Base-by-base conservation (phyloP, 2,888 invertebrate species). In the Cerastoderma edule region DNA sequence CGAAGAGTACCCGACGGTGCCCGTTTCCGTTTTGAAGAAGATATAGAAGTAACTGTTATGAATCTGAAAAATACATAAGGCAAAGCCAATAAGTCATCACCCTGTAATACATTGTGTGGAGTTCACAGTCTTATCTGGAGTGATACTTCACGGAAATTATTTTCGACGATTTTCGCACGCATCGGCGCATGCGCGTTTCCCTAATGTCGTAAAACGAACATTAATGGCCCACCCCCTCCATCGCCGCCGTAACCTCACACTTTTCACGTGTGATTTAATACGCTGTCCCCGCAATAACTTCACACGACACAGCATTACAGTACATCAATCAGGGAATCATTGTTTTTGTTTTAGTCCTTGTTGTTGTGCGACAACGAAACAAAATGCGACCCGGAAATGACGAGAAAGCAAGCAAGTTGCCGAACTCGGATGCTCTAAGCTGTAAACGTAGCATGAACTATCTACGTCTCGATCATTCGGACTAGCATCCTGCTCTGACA, bases 191-290 rank as follows among this genome's bases (percentile, higher is more conserved):
- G 24, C 22, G 50, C 1, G n/a, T n/a, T 50, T 50, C 50, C 50
- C 10, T n/a, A 10, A 2, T 10, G 8, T 22, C 50, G 24, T 50
- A 50, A 50, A 50, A 10, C 22, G 27, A 10, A 6, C 5, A 27
- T 50, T 50, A 50, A 50, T 50, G 50, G 16, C 22, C 50, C 50
- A 50, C 50, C 50, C 50, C 50, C 50, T 5, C 50, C 50, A 22
- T 39, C 16, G 16, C 8, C 5, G n/a, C 2, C n/a, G n/a, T 16
- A 16, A 46, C 19, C 5, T 46, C 46, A n/a, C n/a, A 46, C n/a
- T 19, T 46, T 5, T 19, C 46, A 46, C 46, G 46, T n/a, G 46
- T 46, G 46, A 46, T 46, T 46, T 46, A 46, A 46, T 46, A 46
- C n/a, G n/a, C 46, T 46, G 46, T 1, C 46, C 5, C n/a, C 46